Evolutionary conservation across 1,140 invertebrate genomes (phyloP).

Genomic region (Dufourea novaeangliae): DNA sequence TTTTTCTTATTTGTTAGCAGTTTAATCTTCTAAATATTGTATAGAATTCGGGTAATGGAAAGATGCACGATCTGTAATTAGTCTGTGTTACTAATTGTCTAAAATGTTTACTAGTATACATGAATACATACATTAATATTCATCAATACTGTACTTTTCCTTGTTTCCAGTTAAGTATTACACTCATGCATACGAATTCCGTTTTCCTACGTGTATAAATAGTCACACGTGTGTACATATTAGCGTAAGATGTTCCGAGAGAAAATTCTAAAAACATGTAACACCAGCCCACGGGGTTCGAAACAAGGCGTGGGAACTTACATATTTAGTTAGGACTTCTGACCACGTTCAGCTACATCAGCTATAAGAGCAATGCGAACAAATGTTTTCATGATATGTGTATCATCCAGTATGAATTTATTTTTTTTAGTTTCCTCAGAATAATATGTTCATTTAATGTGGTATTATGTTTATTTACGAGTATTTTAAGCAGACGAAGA

Average conservation of each 20-base stretch:
- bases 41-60: neutral
- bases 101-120: neutral
- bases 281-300: too few relatives aligned
- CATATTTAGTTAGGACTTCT: conserved; percentile 17
- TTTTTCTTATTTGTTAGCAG: neutral
- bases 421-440: too few relatives aligned
- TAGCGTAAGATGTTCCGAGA: conserved; percentile 22
- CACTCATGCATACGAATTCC: neutral
- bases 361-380: neutral
- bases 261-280: conserved; percentile 1
- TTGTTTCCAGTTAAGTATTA: neutral
- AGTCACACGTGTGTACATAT: conserved; percentile 10
- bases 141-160: neutral
- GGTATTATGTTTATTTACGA: too few relatives aligned
- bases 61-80: neutral
- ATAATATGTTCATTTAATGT: too few relatives aligned
- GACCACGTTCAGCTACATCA: neutral
- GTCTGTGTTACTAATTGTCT: neutral
- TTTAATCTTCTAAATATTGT: neutral
- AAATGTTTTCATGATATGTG: conserved; percentile 13
- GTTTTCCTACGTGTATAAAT: neutral
- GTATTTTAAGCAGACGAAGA: too few relatives aligned
- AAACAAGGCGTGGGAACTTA: neutral
- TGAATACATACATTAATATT: neutral
- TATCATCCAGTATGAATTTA: too few relatives aligned